Conservation (phyloP, 2,113 vertebrate genomes). For the Pelobates fuscus region DNA sequence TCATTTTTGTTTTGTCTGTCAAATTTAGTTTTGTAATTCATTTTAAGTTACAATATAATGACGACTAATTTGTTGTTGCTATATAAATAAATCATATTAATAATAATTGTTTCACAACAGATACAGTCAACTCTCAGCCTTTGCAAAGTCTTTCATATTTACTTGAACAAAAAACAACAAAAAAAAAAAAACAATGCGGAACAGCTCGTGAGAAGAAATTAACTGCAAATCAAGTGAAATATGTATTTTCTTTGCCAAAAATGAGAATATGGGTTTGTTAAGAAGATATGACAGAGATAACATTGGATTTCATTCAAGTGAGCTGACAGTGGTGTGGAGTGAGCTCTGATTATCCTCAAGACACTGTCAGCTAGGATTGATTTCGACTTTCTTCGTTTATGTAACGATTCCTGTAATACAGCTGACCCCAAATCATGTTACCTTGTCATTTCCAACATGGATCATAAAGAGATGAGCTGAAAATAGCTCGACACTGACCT, state of each 20-base stretch:
- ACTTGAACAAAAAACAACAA: too few species aligned
- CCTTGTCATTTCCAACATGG: slow-evolving; percentile 93
- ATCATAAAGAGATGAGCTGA: slow-evolving; percentile 90
- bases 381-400: slow-evolving; percentile 84
- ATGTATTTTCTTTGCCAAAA: slow-evolving; percentile 75
- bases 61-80: too few species aligned
- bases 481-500: slow-evolving; percentile 93
- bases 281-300: slow-evolving; percentile 79
- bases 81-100: too few species aligned
- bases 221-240: slow-evolving; percentile 59
- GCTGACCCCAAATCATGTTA: slow-evolving; percentile 88
- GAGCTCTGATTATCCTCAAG: slow-evolving; percentile 91
- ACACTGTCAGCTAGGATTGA: slow-evolving; percentile 96
- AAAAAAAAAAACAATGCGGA: background rate
- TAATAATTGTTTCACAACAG: too few species aligned
- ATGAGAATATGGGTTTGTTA: slow-evolving; percentile 71
- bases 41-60: too few species aligned
- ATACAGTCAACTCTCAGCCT: background rate
- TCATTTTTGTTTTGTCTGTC: too few species aligned
- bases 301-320: slow-evolving; percentile 71
- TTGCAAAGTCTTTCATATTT: slow-evolving; percentile 9
- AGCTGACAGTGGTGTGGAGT: slow-evolving; percentile 81
- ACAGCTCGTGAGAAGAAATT: slow-evolving; percentile 55
- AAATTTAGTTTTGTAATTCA: too few species aligned
- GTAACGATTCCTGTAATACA: slow-evolving; percentile 90